These are phyloP conservation scores for Odocoileus virginianus DNA, from an alignment of 2,113 vertebrate species.

Conservation along the genomic window DNA sequence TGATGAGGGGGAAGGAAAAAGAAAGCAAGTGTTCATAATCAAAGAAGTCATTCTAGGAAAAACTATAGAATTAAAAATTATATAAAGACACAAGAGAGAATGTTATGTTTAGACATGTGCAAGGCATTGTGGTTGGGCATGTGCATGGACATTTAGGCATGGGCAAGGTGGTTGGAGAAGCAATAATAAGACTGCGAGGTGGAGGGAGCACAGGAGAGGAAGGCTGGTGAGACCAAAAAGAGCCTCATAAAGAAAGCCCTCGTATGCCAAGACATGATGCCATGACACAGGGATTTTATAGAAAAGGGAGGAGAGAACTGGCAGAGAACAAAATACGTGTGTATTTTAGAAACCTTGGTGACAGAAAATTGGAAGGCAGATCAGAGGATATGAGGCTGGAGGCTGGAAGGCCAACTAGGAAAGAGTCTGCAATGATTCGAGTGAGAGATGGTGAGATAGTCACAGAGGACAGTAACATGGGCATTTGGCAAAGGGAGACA, in stretches of 20 bases:
- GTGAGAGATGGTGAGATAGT: not conserved
- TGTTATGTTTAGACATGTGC: not conserved
- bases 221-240: not conserved
- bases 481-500: not conserved
- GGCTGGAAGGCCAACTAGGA: not conserved
- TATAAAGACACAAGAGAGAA: not conserved
- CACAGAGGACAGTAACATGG: not conserved
- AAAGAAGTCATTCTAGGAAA: not conserved
- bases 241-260: not conserved
- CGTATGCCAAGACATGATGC: not conserved
- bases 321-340: not conserved
- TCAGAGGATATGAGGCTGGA: not conserved
- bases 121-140: too few species aligned
- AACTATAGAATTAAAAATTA: not conserved
- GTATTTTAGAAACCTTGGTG: not conserved
- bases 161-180: not conserved
- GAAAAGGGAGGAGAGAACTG: not conserved
- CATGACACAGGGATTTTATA: not conserved
- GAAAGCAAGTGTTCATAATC: not conserved
- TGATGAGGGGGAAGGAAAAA: accelerated
- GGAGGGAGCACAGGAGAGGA: not conserved
- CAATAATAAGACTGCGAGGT: not conserved
- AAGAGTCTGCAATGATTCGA: not conserved
- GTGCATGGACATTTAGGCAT: too few species aligned
- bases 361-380: not conserved